phyloP scores from a whole-genome alignment of 2,797 vertebrate genomes.

The Tragelaphus oryx region DNA sequence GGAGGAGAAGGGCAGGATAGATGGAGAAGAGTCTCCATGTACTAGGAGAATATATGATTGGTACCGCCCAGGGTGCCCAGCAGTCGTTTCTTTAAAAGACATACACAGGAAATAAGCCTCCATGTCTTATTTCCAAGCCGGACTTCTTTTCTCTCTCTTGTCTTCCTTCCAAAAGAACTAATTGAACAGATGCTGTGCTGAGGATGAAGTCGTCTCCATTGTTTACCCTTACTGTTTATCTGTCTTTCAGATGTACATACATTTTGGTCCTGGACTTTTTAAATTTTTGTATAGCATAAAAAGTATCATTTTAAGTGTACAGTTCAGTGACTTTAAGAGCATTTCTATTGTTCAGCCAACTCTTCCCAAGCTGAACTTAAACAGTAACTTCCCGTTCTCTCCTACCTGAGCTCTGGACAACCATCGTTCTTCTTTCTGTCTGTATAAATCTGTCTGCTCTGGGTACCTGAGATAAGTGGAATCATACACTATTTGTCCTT shows the following conservation, averaged over 20 bases:
- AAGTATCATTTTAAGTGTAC: not conserved
- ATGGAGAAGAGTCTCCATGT: not conserved
- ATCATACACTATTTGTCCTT: not conserved
- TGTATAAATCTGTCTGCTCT: not conserved
- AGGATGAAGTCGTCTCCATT: not conserved
- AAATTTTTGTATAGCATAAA: not conserved
- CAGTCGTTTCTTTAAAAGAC: not conserved
- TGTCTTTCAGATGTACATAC: not conserved
- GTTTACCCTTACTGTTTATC: not conserved
- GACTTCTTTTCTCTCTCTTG: not conserved
- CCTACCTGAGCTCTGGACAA: not conserved
- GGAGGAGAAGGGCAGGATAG: not conserved
- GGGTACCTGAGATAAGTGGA: not conserved
- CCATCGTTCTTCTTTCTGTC: not conserved
- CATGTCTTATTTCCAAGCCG: not conserved
- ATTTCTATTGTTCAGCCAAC: not conserved
- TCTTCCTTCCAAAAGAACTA: not conserved
- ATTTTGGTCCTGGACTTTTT: not conserved
- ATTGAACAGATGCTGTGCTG: not conserved
- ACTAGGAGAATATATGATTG: not conserved
- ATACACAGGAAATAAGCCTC: not conserved
- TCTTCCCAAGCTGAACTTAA: not conserved
- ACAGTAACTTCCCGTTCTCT: not conserved
- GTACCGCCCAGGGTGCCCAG: not conserved
- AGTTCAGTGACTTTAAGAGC: not conserved